phyloP scores from a whole-genome alignment of 1,140 invertebrate genomes.

The Dreissena rostriformis region DNA sequence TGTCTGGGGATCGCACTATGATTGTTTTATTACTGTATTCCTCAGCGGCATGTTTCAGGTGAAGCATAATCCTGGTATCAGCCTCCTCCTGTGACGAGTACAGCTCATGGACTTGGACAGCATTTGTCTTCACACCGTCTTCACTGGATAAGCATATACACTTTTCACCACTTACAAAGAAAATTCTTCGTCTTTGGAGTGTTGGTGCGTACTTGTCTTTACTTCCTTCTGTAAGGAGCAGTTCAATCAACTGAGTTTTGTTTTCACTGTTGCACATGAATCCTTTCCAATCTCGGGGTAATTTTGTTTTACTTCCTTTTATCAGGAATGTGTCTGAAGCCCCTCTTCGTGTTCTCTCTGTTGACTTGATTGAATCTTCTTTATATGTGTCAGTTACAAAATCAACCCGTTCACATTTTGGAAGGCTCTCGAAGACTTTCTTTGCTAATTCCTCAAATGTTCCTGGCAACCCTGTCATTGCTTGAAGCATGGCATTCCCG shows the following conservation, averaged over 20 bases:
- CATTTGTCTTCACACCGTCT: not conserved
- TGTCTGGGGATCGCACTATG: conserved; percentile 19
- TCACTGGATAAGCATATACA: not conserved
- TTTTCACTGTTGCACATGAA: conserved; percentile 10
- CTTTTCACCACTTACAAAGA: conserved; percentile 2
- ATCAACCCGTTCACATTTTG: conserved; percentile 4
- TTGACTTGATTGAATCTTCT: conserved; percentile 5
- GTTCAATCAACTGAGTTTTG: conserved; percentile 6
- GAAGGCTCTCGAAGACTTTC: no score
- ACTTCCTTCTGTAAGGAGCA: not conserved
- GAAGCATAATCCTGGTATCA: conserved; percentile 17
- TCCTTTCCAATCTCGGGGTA: conserved; percentile 16
- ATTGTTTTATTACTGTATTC: not conserved
- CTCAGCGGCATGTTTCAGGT: not conserved
- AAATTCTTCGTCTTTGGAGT: not conserved
- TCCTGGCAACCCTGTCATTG: no score
- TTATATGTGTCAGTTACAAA: conserved; percentile 26
- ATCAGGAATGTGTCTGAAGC: not conserved
- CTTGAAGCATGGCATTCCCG: no score
- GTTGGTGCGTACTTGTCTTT: conserved; percentile 5
- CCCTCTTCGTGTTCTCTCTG: not conserved
- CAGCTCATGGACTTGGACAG: not conserved
- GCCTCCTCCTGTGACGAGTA: conserved; percentile 22
- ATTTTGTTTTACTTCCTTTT: conserved; percentile 11
- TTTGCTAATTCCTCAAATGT: no score